Evolutionary conservation across 2,113 vertebrate genomes (phyloP).

Genomic region (Tinamus guttatus): DNA sequence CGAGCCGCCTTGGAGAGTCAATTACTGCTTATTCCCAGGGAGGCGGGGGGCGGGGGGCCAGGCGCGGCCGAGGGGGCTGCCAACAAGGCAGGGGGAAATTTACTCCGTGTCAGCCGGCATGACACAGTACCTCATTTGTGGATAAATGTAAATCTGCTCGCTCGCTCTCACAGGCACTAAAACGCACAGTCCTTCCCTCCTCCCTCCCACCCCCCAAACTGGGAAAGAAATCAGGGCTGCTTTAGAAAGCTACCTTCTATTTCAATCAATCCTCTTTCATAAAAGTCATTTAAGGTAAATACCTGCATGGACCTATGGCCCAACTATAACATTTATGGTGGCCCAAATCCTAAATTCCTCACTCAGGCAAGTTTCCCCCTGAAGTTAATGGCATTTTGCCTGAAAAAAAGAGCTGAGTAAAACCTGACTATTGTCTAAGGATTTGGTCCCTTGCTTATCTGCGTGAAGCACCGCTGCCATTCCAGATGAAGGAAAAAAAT

Average conservation of each 20-base stretch:
- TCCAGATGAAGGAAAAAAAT: conserved; percentile 6
- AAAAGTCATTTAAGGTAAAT: conserved; percentile 67
- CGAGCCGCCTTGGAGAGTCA: conserved; percentile 68
- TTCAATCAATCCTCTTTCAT: conserved; percentile 56
- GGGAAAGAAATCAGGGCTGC: conserved; percentile 34
- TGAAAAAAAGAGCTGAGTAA: conserved; percentile 52
- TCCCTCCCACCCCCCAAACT: conserved; percentile 1
- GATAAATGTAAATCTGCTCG: conserved; percentile 72
- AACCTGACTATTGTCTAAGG: conserved; percentile 7
- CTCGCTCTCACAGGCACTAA: conserved; percentile 70
- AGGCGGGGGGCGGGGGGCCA: conserved; percentile 45
- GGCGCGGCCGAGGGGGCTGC: conserved; percentile 35
- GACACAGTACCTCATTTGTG: conserved; percentile 71
- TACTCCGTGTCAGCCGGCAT: conserved; percentile 58
- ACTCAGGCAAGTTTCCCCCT: conserved; percentile 6
- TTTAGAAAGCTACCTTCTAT: conserved; percentile 61
- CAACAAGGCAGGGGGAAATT: conserved; percentile 47
- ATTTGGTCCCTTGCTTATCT: conserved; percentile 41
- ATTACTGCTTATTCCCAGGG: conserved; percentile 65
- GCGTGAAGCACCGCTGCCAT: neutral
- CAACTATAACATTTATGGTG: conserved; percentile 49
- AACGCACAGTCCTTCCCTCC: conserved; percentile 46
- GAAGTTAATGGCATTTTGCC: conserved; percentile 43
- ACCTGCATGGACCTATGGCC: conserved; percentile 14
- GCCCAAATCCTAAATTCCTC: conserved; percentile 28